Percentiles rank a stretch among this genome's conserved stretches.
phyloP scores from a whole-genome alignment of 2,113 vertebrate species.

The Rhinichthys klamathensis region DNA sequence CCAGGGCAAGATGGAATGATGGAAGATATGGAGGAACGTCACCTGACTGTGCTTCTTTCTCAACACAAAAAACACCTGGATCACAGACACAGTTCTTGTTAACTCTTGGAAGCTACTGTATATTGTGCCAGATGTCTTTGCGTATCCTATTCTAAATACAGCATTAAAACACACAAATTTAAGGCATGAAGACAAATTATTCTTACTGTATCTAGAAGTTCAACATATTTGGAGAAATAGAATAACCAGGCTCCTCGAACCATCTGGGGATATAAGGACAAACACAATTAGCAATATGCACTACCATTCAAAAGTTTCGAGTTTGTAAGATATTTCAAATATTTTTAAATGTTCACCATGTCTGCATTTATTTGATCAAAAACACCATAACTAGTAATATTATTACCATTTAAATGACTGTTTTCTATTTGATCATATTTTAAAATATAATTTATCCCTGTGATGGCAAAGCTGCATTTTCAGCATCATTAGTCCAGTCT shows the following conservation, averaged over 20 bases:
- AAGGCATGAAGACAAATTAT: background rate
- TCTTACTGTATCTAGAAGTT: constrained; percentile 94
- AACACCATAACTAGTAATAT: background rate
- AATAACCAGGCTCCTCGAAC: constrained; percentile 89
- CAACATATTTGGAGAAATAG: constrained; percentile 92
- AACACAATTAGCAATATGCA: background rate
- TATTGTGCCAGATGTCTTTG: background rate
- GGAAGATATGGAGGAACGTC: constrained; percentile 96
- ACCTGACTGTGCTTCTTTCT: constrained; percentile 96
- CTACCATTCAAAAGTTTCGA: too few relatives aligned
- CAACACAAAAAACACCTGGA: constrained; percentile 92
- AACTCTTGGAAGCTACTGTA: background rate
- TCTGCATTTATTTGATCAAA: background rate
- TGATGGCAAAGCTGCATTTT: background rate
- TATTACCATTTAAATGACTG: background rate
- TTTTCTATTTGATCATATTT: background rate
- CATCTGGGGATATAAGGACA: constrained; percentile 81
- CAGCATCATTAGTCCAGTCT: background rate
- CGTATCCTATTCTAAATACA: background rate
- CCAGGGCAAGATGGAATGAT: constrained; percentile 96
- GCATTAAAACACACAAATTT: background rate
- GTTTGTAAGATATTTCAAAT: background rate
- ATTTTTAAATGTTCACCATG: background rate
- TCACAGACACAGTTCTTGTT: constrained; percentile 38
- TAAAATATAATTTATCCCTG: background rate